Conservation (phyloP, 1,140 invertebrate species). For the Ericerus pela region DNA sequence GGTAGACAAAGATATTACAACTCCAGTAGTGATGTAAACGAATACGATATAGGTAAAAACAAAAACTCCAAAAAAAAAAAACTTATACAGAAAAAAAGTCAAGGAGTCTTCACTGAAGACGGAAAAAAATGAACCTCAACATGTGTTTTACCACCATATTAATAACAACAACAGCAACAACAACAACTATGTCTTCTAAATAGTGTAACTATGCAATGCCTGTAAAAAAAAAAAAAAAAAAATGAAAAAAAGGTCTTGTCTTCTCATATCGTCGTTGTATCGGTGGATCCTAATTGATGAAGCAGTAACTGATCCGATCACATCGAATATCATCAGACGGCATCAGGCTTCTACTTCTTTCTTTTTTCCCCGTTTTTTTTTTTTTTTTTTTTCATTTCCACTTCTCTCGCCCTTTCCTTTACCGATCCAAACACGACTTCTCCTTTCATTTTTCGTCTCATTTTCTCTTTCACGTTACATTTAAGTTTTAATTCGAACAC, state of each 20-base stretch:
- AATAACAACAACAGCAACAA: background rate
- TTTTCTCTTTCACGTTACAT: background rate
- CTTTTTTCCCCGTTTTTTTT: background rate
- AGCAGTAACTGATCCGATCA: conserved; percentile 6
- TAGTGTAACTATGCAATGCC: too few relatives aligned
- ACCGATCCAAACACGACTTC: too few relatives aligned
- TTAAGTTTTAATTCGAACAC: background rate
- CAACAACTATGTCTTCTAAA: too few relatives aligned
- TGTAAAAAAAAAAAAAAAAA: background rate
- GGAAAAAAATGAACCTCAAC: too few relatives aligned
- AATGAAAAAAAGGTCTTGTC: conserved; percentile 7
- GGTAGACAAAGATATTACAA: conserved; percentile 1
- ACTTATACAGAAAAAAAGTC: too few relatives aligned
- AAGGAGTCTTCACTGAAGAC: too few relatives aligned
- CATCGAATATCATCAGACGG: background rate
- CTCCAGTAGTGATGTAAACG: conserved; percentile 9
- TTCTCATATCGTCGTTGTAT: background rate
- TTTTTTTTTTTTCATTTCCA: background rate
- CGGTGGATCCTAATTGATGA: conserved; percentile 3
- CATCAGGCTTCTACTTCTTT: background rate
- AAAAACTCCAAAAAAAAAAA: too few relatives aligned
- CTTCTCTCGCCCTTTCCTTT: too few relatives aligned
- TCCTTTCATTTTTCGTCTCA: background rate
- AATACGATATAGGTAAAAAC: conserved; percentile 9
- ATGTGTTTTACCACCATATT: conserved; percentile 8